phyloP scores from a whole-genome alignment of 2,797 vertebrate species.

The Sphenopsis melanotis region DNA sequence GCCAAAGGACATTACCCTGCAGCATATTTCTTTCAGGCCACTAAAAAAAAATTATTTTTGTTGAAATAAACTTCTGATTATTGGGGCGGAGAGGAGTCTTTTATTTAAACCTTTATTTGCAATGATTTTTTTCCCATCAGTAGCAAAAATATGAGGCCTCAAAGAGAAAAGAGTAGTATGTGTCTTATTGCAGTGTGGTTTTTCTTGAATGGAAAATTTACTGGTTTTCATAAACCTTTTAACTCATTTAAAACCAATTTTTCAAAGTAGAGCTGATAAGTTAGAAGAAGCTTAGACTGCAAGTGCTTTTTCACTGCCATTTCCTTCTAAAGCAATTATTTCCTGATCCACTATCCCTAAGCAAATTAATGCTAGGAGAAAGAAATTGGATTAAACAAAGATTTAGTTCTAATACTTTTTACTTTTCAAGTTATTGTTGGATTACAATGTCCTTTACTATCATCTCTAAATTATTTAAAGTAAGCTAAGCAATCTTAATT shows the following conservation, averaged over 20 bases:
- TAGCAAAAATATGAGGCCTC: not conserved
- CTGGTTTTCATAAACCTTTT: not conserved
- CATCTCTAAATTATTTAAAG: constrained; percentile 74
- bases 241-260: not conserved
- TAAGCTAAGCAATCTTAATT: constrained; percentile 66
- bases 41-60: not conserved
- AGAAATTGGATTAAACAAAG: constrained; percentile 18
- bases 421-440: not conserved
- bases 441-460: constrained; percentile 15
- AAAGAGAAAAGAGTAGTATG: not conserved
- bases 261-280: not conserved
- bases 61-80: not conserved
- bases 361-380: not conserved
- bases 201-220: not conserved
- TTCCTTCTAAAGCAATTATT: not conserved
- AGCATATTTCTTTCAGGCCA: not conserved
- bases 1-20: not conserved
- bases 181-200: not conserved
- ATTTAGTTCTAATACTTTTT: constrained; percentile 11
- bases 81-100: accelerated
- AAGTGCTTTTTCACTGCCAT: not conserved
- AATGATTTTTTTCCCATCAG: not conserved
- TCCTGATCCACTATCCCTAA: not conserved
- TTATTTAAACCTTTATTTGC: not conserved
- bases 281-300: not conserved